Evolutionary conservation across 2,113 vertebrate genomes (phyloP).

Genomic region (Pseudopodoces humilis): DNA sequence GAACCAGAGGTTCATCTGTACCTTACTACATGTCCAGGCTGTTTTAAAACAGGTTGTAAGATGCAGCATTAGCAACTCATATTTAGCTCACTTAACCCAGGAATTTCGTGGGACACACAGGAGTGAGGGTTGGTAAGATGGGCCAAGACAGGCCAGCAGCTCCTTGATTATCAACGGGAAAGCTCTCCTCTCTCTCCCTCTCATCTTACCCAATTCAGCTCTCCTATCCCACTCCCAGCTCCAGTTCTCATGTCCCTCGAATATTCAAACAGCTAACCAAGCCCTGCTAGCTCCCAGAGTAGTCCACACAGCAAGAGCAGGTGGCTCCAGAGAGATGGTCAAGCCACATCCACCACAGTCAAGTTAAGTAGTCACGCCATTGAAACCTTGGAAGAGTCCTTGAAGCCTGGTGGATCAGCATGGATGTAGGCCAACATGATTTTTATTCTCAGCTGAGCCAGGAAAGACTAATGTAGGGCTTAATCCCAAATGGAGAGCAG

Average conservation of each 20-base stretch:
- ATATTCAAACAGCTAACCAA: background rate
- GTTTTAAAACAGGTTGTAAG: background rate
- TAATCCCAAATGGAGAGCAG: background rate
- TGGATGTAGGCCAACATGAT: background rate
- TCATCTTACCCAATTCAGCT: background rate
- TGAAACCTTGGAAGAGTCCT: background rate
- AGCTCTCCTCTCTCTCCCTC: background rate
- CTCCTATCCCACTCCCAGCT: background rate
- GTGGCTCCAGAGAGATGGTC: background rate
- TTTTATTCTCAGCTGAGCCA: background rate
- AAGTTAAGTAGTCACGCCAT: background rate
- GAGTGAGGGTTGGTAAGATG: background rate
- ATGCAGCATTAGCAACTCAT: background rate
- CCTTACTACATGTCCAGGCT: background rate
- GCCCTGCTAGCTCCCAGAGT: background rate
- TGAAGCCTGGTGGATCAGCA: background rate
- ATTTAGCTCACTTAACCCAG: background rate
- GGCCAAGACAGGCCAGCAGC: background rate
- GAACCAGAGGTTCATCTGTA: background rate
- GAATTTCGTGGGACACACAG: fast-evolving
- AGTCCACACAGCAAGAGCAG: fast-evolving
- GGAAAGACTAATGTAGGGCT: background rate
- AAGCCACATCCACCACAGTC: background rate
- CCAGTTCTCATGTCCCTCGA: background rate
- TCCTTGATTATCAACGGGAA: background rate